A percentile compares a stretch with the other conserved stretches of the same genome.
phyloP scores from a whole-genome alignment of 2,113 vertebrate genomes.

The Meles meles region DNA sequence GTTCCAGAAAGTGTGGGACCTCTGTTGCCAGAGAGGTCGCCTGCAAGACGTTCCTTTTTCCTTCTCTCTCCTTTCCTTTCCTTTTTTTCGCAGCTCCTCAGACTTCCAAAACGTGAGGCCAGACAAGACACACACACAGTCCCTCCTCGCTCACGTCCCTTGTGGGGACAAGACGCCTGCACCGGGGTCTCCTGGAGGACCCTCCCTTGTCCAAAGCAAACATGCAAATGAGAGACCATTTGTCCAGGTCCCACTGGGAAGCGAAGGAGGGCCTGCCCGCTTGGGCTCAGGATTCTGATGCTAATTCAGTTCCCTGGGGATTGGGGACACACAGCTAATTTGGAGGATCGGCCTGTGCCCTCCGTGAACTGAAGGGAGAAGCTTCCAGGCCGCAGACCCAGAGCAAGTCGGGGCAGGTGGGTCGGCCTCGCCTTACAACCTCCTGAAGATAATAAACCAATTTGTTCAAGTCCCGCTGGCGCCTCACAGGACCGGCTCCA shows the following conservation, averaged over 20 bases:
- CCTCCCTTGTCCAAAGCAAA: neutral
- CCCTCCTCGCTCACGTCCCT: too few species aligned
- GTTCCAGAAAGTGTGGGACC: too few species aligned
- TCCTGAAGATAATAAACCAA: conserved; percentile 67
- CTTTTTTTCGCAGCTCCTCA: neutral
- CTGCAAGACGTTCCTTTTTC: neutral
- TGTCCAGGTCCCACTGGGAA: neutral
- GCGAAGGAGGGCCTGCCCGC: neutral
- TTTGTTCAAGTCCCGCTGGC: conserved; percentile 69
- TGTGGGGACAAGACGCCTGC: neutral
- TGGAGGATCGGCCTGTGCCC: rapidly evolving
- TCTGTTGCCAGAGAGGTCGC: too few species aligned
- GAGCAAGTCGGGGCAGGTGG: neutral
- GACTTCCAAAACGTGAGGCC: neutral
- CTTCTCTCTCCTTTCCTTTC: neutral
- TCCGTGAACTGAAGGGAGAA: rapidly evolving
- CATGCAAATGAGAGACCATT: neutral
- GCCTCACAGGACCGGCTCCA: conserved; percentile 76
- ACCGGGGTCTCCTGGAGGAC: rapidly evolving
- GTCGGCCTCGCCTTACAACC: neutral
- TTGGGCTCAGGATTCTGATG: neutral
- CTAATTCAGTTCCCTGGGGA: neutral
- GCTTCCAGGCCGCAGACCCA: rapidly evolving
- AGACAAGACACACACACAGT: rapidly evolving
- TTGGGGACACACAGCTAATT: rapidly evolving